Evolutionary conservation across 2,888 invertebrate genomes (phyloP), one percentile per base, ranked within the genome.

Genomic region (Eledone cirrhosa): DNA sequence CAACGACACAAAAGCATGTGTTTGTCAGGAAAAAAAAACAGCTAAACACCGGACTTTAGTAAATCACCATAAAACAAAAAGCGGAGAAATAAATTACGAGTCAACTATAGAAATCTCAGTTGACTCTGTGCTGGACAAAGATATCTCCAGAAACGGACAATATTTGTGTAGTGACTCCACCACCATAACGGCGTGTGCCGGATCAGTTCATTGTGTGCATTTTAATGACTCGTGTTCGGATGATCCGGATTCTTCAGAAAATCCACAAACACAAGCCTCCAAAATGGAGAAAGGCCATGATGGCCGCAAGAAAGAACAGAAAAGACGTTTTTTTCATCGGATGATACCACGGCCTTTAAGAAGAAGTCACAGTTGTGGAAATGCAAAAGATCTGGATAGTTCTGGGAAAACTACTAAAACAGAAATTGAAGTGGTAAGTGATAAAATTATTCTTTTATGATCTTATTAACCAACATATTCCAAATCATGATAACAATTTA

Each of bases 331-430:
- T 16, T 87, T 87, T 78, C 79, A 83, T 41, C 84, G 84, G 79
- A 85, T 88, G 80, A 82, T 88, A 65, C 79, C 87, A 16, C 83
- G 86, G 22, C 86, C 86, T 13, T 78, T 88, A 72, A 81, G 86
- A 27, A 80, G 89, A 47, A 88, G 88, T 80, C 88, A 88, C 78
- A 97, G 94, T 91, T 89, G 90, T 7, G 91, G 91, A 29, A 89
- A 90, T 82, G 88, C 88, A 31, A 89, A 90, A 80, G 90, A 91
- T 79, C 87, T 90, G 4, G 27, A n/a, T 4, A 76, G 47, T 13
- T 29, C 47, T 22, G 76, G 2, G n/a, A 76, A 76, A 47, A 29
- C 48, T 3, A 76, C 29, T 47, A 29, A 33, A 22, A 48, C 76
- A n/a, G 76, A 76, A 48, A 48, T 76, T 48, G 48, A 76, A 76